Percentiles rank a stretch among this genome's conserved stretches.
phyloP scores from a whole-genome alignment of 2,888 invertebrate species.

The Reticulitermes lucifugus region DNA sequence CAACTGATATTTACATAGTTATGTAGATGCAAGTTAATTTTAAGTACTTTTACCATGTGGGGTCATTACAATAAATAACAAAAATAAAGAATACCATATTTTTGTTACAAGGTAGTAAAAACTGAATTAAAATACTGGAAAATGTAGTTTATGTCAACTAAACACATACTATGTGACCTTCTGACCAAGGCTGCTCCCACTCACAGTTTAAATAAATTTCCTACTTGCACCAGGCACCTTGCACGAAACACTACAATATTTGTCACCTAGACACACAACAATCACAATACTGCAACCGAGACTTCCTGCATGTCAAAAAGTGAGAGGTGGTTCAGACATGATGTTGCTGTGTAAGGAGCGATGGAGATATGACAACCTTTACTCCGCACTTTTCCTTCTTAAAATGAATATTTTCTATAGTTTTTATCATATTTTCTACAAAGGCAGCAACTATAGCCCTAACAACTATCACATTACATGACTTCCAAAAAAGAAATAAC shows the following conservation, averaged over 20 bases:
- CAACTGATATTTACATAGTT: slow-evolving; percentile 33
- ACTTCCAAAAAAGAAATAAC: background rate
- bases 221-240: background rate
- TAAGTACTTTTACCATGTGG: slow-evolving; percentile 45
- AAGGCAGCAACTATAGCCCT: background rate
- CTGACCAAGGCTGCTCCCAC: background rate
- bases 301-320: too few relatives aligned
- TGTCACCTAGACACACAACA: background rate
- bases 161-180: slow-evolving; percentile 39
- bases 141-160: slow-evolving; percentile 16
- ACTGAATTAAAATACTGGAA: slow-evolving; percentile 44
- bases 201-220: background rate
- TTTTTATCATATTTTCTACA: background rate
- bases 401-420: background rate
- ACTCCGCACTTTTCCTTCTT: background rate
- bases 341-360: too few relatives aligned
- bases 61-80: slow-evolving; percentile 41
- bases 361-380: background rate
- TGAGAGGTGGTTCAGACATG: too few relatives aligned
- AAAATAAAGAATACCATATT: slow-evolving; percentile 10
- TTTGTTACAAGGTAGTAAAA: slow-evolving; percentile 13
- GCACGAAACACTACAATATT: slow-evolving; percentile 29
- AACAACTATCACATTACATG: background rate
- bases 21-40: slow-evolving; percentile 27
- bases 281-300: background rate